Evolutionary conservation across 1,140 invertebrate species (phyloP).

Genomic region (Rhagoletis zephyria): DNA sequence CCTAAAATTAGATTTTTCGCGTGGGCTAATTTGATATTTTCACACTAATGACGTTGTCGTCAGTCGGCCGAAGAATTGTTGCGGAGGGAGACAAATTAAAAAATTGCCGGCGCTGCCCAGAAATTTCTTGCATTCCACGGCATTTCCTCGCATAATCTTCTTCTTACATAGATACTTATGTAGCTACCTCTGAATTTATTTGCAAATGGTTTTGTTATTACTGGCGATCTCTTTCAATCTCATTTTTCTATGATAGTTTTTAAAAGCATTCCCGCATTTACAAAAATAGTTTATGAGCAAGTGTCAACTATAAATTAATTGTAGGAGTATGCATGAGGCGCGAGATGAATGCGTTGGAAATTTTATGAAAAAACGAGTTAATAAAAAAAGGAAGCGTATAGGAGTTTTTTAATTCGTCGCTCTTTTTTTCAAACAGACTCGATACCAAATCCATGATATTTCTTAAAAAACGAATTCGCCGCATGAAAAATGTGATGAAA

Average conservation of each 20-base stretch:
- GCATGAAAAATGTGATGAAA: no score
- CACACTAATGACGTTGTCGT: neutral
- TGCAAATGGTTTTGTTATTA: neutral
- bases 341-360: no score
- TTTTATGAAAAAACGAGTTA: no score
- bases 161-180: neutral
- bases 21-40: neutral
- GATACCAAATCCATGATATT: no score
- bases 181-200: neutral
- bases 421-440: no score
- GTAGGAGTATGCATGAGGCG: neutral
- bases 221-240: neutral
- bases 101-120: neutral
- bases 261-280: neutral
- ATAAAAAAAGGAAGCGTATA: no score
- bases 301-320: neutral
- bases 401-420: no score
- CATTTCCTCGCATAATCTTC: neutral
- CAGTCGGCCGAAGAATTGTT: neutral
- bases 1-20: neutral
- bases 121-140: neutral
- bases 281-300: slow-evolving; percentile 11
- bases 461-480: no score
- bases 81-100: neutral
- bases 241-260: neutral